Evolutionary conservation across 2,797 vertebrate species (phyloP).

Genomic region (Pseudomugil tenellus): DNA sequence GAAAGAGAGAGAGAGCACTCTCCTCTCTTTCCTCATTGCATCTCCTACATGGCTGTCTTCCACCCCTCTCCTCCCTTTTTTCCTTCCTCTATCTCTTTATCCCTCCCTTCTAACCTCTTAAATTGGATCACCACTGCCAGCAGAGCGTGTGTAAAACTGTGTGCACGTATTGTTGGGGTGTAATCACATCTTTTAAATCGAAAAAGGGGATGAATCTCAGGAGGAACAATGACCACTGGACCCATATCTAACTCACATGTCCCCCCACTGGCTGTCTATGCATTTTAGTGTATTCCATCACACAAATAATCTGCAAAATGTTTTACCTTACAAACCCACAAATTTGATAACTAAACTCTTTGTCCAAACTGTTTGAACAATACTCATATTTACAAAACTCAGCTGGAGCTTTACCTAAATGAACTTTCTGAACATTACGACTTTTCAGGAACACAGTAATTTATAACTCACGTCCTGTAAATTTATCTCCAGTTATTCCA

Average conservation of each 20-base stretch:
- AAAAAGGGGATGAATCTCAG: constrained; percentile 66
- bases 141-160: constrained; percentile 50
- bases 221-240: constrained; percentile 69
- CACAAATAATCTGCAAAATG: constrained; percentile 51
- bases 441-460: too few relatives aligned
- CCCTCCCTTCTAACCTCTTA: constrained; percentile 65
- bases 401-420: neutral
- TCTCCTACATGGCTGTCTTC: constrained; percentile 56
- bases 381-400: neutral
- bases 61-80: constrained; percentile 39
- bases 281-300: constrained; percentile 52
- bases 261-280: constrained; percentile 44
- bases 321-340: constrained; percentile 8
- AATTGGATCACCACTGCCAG: constrained; percentile 68
- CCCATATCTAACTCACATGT: constrained; percentile 54
- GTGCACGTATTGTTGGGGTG: constrained; percentile 53
- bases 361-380: constrained; percentile 17
- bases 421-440: neutral
- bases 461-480: too few relatives aligned
- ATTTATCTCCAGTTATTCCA: neutral
- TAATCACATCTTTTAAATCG: constrained; percentile 78
- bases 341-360: neutral
- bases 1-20: constrained; percentile 18
- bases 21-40: constrained; percentile 24
- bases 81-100: constrained; percentile 63